A percentile compares a stretch with the other conserved stretches of the same genome.
Evolutionary conservation across 2,888 invertebrate species (phyloP).

Genomic region (Zele albiditarsus): DNA sequence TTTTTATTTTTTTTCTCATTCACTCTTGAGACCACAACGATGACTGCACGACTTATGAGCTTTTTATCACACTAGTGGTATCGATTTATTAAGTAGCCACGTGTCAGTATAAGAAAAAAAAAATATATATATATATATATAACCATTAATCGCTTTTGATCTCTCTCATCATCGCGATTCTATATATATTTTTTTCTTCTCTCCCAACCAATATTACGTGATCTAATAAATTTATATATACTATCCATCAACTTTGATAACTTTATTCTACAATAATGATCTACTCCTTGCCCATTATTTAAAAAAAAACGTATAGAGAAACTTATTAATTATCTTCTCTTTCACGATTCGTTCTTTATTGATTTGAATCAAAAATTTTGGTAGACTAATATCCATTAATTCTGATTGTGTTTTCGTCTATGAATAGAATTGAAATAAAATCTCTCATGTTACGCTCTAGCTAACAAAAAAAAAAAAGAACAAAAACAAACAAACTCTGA

Average conservation of each 20-base stretch:
- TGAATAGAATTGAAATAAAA: background rate
- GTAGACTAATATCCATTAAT: background rate
- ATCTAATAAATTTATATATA: background rate
- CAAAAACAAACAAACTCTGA: slow-evolving; percentile 6
- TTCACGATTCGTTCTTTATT: background rate
- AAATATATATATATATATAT: background rate
- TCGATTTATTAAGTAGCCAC: slow-evolving; percentile 4
- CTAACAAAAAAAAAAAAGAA: slow-evolving; percentile 10
- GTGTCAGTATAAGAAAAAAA: background rate
- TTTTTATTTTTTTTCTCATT: slow-evolving; percentile 32
- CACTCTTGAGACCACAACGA: slow-evolving; percentile 4
- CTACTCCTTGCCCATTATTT: background rate
- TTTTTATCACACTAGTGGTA: slow-evolving; percentile 26
- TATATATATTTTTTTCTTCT: background rate
- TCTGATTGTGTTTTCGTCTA: background rate
- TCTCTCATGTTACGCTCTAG: background rate
- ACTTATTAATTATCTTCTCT: background rate
- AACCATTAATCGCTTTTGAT: background rate
- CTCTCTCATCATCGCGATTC: background rate
- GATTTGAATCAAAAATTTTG: background rate
- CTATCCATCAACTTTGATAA: background rate
- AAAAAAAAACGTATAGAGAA: background rate
- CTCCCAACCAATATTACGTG: slow-evolving; percentile 16
- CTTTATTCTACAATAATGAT: background rate
- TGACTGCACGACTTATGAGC: slow-evolving; percentile 21